Evolutionary conservation across 2,113 vertebrate species (phyloP).

Genomic region (Heptranchias perlo): DNA sequence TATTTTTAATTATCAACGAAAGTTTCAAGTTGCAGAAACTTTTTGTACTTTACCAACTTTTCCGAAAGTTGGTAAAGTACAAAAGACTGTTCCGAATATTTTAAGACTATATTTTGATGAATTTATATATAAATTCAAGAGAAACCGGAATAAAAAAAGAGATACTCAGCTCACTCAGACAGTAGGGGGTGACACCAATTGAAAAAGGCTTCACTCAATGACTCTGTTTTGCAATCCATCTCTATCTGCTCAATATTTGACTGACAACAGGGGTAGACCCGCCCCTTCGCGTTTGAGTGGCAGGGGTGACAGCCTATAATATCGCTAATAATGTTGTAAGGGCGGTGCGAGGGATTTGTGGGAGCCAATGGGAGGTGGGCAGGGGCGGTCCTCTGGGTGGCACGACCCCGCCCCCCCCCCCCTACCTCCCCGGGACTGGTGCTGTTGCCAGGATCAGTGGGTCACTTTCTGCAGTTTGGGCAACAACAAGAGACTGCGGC

Average conservation of each 20-base stretch:
- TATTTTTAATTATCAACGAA: not conserved
- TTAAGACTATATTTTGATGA: not conserved
- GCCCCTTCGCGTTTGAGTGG: not conserved
- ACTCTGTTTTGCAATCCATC: not conserved
- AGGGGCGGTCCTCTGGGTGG: not conserved
- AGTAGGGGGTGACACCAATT: not conserved
- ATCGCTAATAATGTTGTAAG: not conserved
- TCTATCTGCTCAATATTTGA: not conserved
- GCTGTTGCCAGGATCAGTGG: not conserved
- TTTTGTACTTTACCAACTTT: not conserved
- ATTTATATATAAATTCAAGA: not conserved
- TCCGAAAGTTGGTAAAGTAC: not conserved
- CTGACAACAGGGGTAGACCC: not conserved
- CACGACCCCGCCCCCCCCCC: not conserved
- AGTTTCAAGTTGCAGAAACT: not conserved
- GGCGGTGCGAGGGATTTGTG: not conserved
- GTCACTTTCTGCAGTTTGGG: not conserved
- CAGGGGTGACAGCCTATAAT: not conserved
- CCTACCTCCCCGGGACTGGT: not conserved
- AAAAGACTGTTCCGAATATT: not conserved
- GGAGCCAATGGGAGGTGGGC: not conserved
- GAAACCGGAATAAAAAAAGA: not conserved
- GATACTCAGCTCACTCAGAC: not conserved
- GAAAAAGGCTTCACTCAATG: not conserved
- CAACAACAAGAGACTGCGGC: not conserved